phyloP scores from a whole-genome alignment of 2,888 invertebrate genomes.

The Epiperipatus broadwayi region DNA sequence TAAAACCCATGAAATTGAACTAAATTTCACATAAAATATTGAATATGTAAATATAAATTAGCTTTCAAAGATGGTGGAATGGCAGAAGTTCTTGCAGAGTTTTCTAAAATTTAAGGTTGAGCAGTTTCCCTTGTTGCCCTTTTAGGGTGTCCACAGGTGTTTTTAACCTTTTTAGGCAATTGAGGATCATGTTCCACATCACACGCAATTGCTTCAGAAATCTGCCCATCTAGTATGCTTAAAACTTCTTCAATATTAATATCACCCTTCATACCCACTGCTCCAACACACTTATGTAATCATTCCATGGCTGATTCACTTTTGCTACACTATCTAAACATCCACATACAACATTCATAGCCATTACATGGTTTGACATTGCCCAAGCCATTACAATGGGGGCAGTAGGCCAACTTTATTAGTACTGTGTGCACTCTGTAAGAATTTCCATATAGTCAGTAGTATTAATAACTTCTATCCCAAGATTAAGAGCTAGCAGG shows the following conservation, averaged over 20 bases:
- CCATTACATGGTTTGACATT: slow-evolving; percentile 55
- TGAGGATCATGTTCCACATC: slow-evolving; percentile 62
- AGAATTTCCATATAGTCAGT: slow-evolving; percentile 28
- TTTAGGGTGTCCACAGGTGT: too few relatives aligned
- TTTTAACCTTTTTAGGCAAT: slow-evolving; percentile 58
- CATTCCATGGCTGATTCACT: slow-evolving; percentile 70
- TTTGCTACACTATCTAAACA: slow-evolving; percentile 52
- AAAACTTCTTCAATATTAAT: slow-evolving; percentile 55
- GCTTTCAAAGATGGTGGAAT: slow-evolving; percentile 26
- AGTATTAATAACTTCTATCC: slow-evolving; percentile 39
- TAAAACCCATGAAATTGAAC: slow-evolving; percentile 56
- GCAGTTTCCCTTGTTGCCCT: too few relatives aligned
- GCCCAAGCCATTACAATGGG: slow-evolving; percentile 48
- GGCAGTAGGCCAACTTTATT: slow-evolving; percentile 36
- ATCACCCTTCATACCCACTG: too few relatives aligned
- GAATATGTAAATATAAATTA: slow-evolving; percentile 17
- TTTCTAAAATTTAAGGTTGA: too few relatives aligned
- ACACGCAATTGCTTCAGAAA: slow-evolving; percentile 78
- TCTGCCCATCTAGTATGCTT: slow-evolving; percentile 54
- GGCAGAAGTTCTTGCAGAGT: too few relatives aligned
- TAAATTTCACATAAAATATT: slow-evolving; percentile 21
- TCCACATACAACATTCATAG: slow-evolving; percentile 66
- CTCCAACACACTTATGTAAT: slow-evolving; percentile 63
- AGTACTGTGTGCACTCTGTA: slow-evolving; percentile 47
- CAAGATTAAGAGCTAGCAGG: slow-evolving; percentile 56